These are phyloP conservation scores for Andrena minutula DNA, from an alignment of 2,888 invertebrate species.

Conservation along the genomic window DNA sequence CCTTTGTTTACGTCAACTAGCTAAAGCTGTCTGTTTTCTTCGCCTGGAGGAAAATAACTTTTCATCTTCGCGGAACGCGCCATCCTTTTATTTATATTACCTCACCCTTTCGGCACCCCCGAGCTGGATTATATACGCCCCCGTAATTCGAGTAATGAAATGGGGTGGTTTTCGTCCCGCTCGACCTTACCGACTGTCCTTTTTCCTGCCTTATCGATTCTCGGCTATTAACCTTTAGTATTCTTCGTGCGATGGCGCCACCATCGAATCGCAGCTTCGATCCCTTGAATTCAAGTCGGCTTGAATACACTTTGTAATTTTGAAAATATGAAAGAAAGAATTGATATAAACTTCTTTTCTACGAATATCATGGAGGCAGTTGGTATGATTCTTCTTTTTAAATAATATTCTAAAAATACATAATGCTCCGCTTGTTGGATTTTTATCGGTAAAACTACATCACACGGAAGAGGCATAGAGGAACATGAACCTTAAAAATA, in stretches of 20 bases:
- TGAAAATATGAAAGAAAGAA: not conserved
- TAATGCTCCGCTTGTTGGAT: no score
- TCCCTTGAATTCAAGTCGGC: not conserved
- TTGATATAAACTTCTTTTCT: not conserved
- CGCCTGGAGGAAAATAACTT: conserved; percentile 73
- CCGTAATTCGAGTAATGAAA: conserved; percentile 62
- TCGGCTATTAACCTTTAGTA: conserved; percentile 63
- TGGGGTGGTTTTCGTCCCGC: conserved; percentile 32
- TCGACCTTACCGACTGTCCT: conserved; percentile 62
- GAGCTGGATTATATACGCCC: conserved; percentile 60
- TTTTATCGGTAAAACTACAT: no score
- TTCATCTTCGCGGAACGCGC: conserved; percentile 71
- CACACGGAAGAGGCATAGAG: no score
- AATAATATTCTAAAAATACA: no score
- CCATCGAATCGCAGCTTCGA: conserved; percentile 59
- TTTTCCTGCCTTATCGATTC: conserved; percentile 68
- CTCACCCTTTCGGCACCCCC: conserved; percentile 40
- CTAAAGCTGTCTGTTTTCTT: conserved; percentile 72
- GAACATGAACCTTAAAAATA: no score
- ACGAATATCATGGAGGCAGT: no score
- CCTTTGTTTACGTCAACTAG: conserved; percentile 73
- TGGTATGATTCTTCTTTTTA: no score
- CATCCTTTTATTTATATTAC: conserved; percentile 73
- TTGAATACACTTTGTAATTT: not conserved
- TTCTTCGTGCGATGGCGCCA: conserved; percentile 77